A percentile compares a stretch with the other conserved stretches of the same genome.
Evolutionary conservation across 2,797 vertebrate species (phyloP).

Genomic region (Vespertilio murinus): DNA sequence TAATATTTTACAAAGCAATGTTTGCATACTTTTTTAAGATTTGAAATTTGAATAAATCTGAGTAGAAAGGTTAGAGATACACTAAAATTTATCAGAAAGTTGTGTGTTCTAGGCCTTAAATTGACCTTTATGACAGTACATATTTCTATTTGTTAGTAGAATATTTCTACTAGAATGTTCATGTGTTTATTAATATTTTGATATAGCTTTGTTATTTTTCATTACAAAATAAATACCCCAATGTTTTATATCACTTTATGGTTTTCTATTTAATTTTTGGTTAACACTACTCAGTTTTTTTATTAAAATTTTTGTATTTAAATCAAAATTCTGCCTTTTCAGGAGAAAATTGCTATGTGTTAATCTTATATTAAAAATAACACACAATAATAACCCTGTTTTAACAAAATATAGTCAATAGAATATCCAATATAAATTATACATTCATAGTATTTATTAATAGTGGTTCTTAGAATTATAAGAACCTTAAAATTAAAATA

Average conservation of each 20-base stretch:
- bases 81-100: background rate
- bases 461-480: background rate
- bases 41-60: background rate
- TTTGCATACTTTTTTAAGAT: background rate
- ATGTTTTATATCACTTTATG: background rate
- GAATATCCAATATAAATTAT: background rate
- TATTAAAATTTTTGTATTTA: background rate
- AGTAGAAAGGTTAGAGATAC: background rate
- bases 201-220: background rate
- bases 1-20: background rate
- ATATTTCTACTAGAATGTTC: background rate
- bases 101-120: background rate
- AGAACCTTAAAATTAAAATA: constrained; percentile 21
- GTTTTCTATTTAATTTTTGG: constrained; percentile 34
- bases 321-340: constrained; percentile 14
- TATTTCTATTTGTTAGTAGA: background rate
- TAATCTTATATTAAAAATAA: no score
- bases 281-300: background rate
- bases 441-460: background rate
- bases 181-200: background rate
- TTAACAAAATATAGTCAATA: background rate
- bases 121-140: background rate
- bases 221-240: background rate
- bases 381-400: background rate
- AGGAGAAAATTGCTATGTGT: background rate